These are phyloP conservation scores for Choloepus hoffmanni DNA, from an alignment of 2,113 vertebrate genomes.

Conservation along the genomic window DNA sequence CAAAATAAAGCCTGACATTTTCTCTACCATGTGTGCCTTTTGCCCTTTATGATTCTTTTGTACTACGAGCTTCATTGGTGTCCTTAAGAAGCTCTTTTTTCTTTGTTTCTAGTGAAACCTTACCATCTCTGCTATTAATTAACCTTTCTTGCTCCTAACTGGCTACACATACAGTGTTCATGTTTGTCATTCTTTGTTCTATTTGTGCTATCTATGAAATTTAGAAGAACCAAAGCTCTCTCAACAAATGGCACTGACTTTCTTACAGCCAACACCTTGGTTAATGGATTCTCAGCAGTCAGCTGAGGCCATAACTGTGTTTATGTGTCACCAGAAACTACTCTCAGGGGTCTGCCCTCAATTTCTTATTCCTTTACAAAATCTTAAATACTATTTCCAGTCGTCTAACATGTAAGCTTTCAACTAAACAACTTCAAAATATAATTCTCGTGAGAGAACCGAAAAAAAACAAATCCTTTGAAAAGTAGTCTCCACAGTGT, in stretches of 20 bases:
- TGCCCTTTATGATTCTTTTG: constrained; percentile 40
- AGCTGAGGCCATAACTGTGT: constrained; percentile 44
- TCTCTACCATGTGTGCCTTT: neutral
- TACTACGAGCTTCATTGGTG: neutral
- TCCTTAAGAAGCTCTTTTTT: constrained; percentile 43
- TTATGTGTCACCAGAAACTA: neutral
- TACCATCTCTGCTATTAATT: constrained; percentile 64
- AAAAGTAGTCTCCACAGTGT: neutral
- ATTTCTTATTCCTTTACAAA: constrained; percentile 18
- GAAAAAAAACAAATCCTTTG: neutral
- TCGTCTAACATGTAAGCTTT: neutral
- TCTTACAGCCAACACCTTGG: neutral
- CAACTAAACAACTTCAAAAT: constrained; percentile 9
- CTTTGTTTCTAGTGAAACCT: constrained; percentile 43
- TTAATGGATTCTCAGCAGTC: neutral
- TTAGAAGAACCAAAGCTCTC: neutral
- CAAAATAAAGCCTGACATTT: constrained; percentile 16
- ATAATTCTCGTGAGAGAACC: neutral
- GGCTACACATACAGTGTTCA: neutral
- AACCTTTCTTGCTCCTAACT: constrained; percentile 55
- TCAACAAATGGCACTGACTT: constrained; percentile 37
- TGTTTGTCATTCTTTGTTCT: constrained; percentile 56
- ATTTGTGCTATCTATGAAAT: constrained; percentile 1
- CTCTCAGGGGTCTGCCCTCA: constrained; percentile 7
- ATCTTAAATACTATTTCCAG: constrained; percentile 30